A percentile compares a stretch with the other conserved stretches of the same genome.
These are phyloP conservation scores for Heliothis subflexa DNA, from an alignment of 1,140 invertebrate genomes.

Conservation along the genomic window DNA sequence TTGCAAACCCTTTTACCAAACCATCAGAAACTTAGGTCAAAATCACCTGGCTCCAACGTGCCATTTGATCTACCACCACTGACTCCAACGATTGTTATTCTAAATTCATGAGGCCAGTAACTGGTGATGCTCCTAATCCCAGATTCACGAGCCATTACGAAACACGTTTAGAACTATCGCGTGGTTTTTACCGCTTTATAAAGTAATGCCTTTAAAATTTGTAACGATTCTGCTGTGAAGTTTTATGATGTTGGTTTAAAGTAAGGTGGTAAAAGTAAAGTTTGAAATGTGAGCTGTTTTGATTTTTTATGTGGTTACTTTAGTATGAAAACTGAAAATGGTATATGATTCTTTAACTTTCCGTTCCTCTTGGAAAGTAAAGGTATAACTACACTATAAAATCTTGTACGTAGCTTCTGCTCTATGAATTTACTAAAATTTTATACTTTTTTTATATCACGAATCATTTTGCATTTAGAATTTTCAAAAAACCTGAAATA, in stretches of 20 bases:
- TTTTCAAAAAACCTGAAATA: no score
- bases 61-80: neutral
- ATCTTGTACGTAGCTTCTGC: no score
- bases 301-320: neutral
- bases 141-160: conserved; percentile 26
- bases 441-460: no score
- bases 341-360: no score
- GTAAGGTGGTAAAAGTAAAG: neutral
- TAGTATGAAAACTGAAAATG: no score
- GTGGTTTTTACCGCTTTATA: conserved; percentile 8
- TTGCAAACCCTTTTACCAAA: no score
- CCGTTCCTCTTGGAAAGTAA: no score
- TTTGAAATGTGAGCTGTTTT: neutral
- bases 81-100: neutral
- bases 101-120: neutral
- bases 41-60: neutral
- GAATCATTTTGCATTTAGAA: no score
- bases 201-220: neutral
- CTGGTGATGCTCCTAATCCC: neutral
- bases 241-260: neutral
- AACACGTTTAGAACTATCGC: conserved; percentile 24
- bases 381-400: no score
- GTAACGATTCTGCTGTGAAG: conserved; percentile 3
- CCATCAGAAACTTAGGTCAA: neutral
- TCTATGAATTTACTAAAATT: no score